Base-by-base conservation (phyloP, 2,797 vertebrate species). In the Cirrhinus molitorella region DNA sequence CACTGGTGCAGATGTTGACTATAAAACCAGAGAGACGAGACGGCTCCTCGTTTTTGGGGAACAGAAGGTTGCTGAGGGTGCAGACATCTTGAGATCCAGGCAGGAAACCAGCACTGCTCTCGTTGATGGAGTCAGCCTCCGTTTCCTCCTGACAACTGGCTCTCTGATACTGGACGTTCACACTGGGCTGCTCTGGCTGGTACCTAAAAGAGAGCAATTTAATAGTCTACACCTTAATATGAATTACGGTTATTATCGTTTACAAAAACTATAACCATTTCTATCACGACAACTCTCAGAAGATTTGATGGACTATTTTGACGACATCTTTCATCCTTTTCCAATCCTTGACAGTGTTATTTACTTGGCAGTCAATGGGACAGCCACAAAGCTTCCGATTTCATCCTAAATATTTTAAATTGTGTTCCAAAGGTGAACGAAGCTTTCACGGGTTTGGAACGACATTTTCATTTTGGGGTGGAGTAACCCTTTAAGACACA, bases 171-270 rank as follows among this genome's bases (percentile, higher is more conserved):
- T 94, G 94, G 81, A 94, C 87, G 8, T 31, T 88, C 0, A 10
- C 4, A 59, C 94, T 96, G 85, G 94, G 95, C 83, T 97, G 96
- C 49, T 96, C 95, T 0, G 97, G 97, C 87, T 98, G 98, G 85
- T 99, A 99, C 88, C 98, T 99, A 80, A 43, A 19, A 66, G 21
- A 40, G 4, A 51, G 40, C 25, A 11, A 31, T 17, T 8, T 17
- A 31, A 4, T 8, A 77, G 23, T 43, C 55, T 61, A 45, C 28
- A 34, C 1, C 19, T n/a, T 55, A 53, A 57, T 16, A 51, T 53
- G 2, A 34, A 34, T 66, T 7, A 74, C 12, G 12, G 5, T 45
- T 76, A 25, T 59, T 72, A 19, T 11, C 9, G n/a, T 71, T 47
- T 6, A 51, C 25, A 7, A 34, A 51, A 72, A 19, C 2, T 28